These are phyloP conservation scores for Ichneumoninae sp. DNA, from an alignment of 2,888 invertebrate genomes.

Conservation along the genomic window DNA sequence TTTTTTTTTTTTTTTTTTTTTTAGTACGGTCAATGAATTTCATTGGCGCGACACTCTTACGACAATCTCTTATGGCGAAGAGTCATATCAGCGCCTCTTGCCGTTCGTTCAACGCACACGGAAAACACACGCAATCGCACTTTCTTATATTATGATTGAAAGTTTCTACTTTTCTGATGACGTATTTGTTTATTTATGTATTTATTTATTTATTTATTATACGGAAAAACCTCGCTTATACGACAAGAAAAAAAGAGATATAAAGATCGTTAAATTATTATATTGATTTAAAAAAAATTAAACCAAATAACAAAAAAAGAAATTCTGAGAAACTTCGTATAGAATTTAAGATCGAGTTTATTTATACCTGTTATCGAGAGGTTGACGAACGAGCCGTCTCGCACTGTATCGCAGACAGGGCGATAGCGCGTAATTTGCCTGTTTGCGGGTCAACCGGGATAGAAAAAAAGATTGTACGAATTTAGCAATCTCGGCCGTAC, in stretches of 20 bases:
- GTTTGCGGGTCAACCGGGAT: conserved; percentile 66
- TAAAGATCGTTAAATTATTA: too few species aligned
- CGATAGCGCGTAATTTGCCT: conserved; percentile 2
- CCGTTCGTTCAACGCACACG: neutral
- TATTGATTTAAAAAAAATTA: neutral
- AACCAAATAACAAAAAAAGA: neutral
- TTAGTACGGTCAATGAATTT: neutral
- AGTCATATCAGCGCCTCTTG: conserved; percentile 30
- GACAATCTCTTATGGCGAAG: conserved; percentile 78
- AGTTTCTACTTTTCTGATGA: neutral
- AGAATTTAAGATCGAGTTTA: too few species aligned
- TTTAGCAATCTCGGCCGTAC: neutral
- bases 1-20: neutral
- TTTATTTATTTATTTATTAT: too few species aligned
- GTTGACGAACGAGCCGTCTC: too few species aligned
- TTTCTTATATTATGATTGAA: too few species aligned
- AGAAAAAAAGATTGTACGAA: conserved; percentile 45
- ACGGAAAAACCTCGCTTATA: too few species aligned
- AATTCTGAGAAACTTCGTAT: neutral
- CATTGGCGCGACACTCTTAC: conserved; percentile 63
- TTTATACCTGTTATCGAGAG: too few species aligned
- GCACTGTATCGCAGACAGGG: neutral
- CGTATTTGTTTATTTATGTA: too few species aligned
- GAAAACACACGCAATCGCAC: too few species aligned
- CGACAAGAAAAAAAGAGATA: too few species aligned